Percentiles rank a stretch among this genome's conserved stretches.
Evolutionary conservation across 2,113 vertebrate species (phyloP).

Genomic region (Tamias sibiricus): DNA sequence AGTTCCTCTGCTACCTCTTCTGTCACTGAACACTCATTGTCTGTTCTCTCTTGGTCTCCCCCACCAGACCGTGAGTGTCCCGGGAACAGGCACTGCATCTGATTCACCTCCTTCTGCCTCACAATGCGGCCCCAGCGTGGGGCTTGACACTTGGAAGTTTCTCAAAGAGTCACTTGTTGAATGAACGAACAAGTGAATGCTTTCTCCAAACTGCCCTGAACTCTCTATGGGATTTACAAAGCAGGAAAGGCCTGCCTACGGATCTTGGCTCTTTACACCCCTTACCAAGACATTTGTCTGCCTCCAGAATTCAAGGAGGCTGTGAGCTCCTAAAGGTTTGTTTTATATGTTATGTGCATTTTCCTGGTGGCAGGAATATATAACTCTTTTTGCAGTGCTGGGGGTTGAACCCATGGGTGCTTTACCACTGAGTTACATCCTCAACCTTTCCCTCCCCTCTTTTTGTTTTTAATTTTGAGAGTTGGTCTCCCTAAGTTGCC

Average conservation of each 20-base stretch:
- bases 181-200: slow-evolving; percentile 75
- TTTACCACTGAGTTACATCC: neutral
- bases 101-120: slow-evolving; percentile 72
- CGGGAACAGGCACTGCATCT: slow-evolving; percentile 52
- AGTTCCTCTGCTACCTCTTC: slow-evolving; percentile 17
- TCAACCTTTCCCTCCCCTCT: no score
- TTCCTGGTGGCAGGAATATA: neutral
- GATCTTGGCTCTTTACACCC: neutral
- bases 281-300: neutral
- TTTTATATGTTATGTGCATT: neutral
- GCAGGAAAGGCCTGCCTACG: neutral
- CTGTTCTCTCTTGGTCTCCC: slow-evolving; percentile 6
- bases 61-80: slow-evolving; percentile 10
- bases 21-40: slow-evolving; percentile 64
- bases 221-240: slow-evolving; percentile 56
- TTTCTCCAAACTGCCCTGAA: slow-evolving; percentile 60
- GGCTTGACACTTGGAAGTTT: slow-evolving; percentile 75
- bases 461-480: neutral
- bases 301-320: neutral
- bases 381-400: neutral
- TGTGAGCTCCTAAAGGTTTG: neutral
- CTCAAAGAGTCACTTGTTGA: slow-evolving; percentile 77
- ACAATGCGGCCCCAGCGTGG: slow-evolving; percentile 62
- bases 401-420: neutral
- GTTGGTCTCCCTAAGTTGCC: neutral